Evolutionary conservation across 2,888 invertebrate species (phyloP), one percentile per base, ranked within the genome.

Genomic region (Flexamia atlantica): DNA sequence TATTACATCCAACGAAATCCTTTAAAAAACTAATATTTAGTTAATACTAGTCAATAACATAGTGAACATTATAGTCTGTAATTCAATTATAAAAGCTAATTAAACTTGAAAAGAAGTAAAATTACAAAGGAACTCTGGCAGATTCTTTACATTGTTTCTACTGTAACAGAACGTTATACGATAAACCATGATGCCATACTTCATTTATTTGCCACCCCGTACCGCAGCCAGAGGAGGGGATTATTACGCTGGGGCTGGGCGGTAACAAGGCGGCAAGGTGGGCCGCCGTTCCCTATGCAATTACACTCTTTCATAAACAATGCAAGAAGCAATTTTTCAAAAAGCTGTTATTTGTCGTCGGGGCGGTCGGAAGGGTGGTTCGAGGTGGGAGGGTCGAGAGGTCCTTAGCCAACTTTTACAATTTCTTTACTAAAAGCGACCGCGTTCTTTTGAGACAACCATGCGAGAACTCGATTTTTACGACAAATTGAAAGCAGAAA

Each of bases 271-370:
- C 46, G 46, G 46, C 40, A n/a, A 46, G 74, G 57, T 23, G 23
- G 7, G 32, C 23, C 42, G 12, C 36, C n/a, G 76, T 79, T 79
- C 79, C 79, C 79, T 79, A 79, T 79, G 79, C 74, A 72, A 82
- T 72, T 82, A 50, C 74, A 9, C n/a, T 50, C 40, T 74, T 60
- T 74, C 74, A 83, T 83, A 70, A 83, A 83, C 72, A 83, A 83
- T 83, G 57, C 74, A 83, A 83, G 82, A 83, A 83, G 82, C 82
- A 83, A 74, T 83, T 83, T 83, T 83, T 83, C 82, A 83, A 83
- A 83, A 83, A 79, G 57, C 74, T 74, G 82, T 83, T 83, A 72
- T 74, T 74, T 83, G 82, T 83, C 74, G 57, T 83, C 50, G 32
- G 1, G 57, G 70, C 72, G 42, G 36, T 53, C 9, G 46, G 57